Conservation (phyloP, 2,797 vertebrate species). For the Coilia nasus region DNA sequence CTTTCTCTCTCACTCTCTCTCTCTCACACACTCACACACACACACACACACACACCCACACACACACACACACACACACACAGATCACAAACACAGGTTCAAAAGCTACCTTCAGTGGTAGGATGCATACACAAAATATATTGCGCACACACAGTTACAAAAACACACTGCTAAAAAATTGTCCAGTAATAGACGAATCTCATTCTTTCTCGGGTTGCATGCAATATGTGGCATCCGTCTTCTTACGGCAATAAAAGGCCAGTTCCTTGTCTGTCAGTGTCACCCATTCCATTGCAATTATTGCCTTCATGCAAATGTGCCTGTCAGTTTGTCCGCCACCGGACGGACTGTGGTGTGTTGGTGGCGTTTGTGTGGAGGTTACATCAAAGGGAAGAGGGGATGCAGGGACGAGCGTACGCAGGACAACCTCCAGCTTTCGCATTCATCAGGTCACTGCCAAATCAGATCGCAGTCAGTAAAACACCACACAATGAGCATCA, state of each 20-base stretch:
- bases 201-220: not conserved
- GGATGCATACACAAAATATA: too few relatives aligned
- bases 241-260: not conserved
- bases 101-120: too few relatives aligned
- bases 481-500: not conserved
- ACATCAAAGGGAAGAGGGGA: not conserved
- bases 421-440: not conserved
- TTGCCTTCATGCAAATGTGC: conserved; percentile 14
- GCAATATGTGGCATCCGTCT: not conserved
- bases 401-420: not conserved
- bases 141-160: not conserved
- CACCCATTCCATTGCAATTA: not conserved
- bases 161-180: not conserved
- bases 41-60: not conserved
- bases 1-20: not conserved
- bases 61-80: not conserved
- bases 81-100: not conserved
- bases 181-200: not conserved
- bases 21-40: conserved; percentile 23
- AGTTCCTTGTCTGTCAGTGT: conserved; percentile 35
- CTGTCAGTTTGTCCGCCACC: not conserved
- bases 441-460: conserved; percentile 6
- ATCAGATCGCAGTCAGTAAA: conserved; percentile 7
- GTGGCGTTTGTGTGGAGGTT: not conserved
- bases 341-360: not conserved